Percentiles rank a stretch among this genome's conserved stretches.
Conservation (phyloP, 1,140 invertebrate genomes). For the Lordiphosa mommai region DNA sequence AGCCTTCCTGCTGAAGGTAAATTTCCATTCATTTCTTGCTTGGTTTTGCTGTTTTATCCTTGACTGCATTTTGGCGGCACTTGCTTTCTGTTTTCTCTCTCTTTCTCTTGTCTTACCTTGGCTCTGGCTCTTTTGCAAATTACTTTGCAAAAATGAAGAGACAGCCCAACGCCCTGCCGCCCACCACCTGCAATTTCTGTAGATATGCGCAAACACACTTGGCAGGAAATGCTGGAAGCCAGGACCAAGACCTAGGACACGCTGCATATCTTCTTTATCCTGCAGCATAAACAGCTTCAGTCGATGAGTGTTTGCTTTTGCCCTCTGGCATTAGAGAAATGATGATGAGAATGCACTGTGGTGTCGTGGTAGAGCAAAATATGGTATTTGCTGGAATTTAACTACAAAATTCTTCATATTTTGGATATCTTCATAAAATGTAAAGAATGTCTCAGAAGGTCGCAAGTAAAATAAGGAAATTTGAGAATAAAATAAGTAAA, state of each 20-base stretch:
- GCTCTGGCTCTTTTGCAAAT: slow-evolving; percentile 64
- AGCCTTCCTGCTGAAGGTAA: slow-evolving; percentile 45
- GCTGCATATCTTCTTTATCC: slow-evolving; percentile 31
- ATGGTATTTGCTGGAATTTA: no score
- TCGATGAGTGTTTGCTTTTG: slow-evolving; percentile 53
- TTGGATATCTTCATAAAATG: no score
- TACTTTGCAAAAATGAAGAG: slow-evolving; percentile 76
- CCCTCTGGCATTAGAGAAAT: slow-evolving; percentile 68
- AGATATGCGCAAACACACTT: slow-evolving; percentile 48
- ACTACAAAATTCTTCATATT: not conserved
- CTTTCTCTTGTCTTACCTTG: not conserved
- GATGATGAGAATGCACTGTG: slow-evolving; percentile 14
- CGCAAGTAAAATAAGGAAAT: no score
- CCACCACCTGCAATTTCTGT: slow-evolving; percentile 21
- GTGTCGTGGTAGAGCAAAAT: not conserved
- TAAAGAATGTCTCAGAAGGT: no score
- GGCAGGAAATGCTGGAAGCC: slow-evolving; percentile 12
- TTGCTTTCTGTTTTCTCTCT: slow-evolving; percentile 56
- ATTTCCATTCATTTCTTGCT: slow-evolving; percentile 13
- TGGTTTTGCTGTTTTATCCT: slow-evolving; percentile 59
- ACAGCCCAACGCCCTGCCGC: slow-evolving; percentile 30
- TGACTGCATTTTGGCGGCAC: slow-evolving; percentile 74
- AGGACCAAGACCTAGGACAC: slow-evolving; percentile 27
- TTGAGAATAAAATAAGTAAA: no score
- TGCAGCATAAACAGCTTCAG: slow-evolving; percentile 16